A percentile compares a stretch with the other conserved stretches of the same genome.
Evolutionary conservation across 2,113 vertebrate genomes (phyloP).

Genomic region (Anser cygnoides): DNA sequence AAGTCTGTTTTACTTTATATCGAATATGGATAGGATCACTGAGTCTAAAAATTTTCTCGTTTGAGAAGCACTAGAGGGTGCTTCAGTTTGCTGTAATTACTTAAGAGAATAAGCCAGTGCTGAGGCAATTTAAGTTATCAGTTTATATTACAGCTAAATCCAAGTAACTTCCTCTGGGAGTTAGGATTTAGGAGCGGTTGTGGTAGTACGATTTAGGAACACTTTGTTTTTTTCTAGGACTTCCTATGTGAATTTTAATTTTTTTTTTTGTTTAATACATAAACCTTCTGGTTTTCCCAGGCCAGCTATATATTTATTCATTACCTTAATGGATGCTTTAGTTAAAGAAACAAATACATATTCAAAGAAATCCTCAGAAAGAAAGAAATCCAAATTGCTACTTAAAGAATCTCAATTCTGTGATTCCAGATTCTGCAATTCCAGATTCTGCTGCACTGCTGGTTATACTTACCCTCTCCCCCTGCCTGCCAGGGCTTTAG

Average conservation of each 20-base stretch:
- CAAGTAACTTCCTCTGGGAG: neutral
- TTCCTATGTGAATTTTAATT: neutral
- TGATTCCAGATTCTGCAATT: neutral
- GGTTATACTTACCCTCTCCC: neutral
- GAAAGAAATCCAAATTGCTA: neutral
- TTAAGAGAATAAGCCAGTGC: neutral
- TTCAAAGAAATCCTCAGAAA: neutral
- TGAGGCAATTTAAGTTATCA: constrained; percentile 14
- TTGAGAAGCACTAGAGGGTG: constrained; percentile 23
- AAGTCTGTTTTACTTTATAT: neutral
- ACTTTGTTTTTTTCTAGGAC: neutral
- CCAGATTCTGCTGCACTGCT: neutral
- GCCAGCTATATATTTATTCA: neutral
- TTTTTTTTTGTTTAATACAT: neutral
- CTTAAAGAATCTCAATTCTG: neutral
- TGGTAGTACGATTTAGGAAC: neutral
- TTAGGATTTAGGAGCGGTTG: neutral
- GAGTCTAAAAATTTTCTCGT: neutral
- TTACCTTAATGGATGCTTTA: neutral
- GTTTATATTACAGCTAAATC: neutral
- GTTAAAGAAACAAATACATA: neutral
- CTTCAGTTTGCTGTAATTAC: constrained; percentile 8
- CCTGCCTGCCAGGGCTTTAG: neutral
- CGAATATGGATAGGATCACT: neutral
- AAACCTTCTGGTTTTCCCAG: neutral